These are phyloP conservation scores for Terrapene triunguis DNA, from an alignment of 2,113 vertebrate species.

Conservation along the genomic window DNA sequence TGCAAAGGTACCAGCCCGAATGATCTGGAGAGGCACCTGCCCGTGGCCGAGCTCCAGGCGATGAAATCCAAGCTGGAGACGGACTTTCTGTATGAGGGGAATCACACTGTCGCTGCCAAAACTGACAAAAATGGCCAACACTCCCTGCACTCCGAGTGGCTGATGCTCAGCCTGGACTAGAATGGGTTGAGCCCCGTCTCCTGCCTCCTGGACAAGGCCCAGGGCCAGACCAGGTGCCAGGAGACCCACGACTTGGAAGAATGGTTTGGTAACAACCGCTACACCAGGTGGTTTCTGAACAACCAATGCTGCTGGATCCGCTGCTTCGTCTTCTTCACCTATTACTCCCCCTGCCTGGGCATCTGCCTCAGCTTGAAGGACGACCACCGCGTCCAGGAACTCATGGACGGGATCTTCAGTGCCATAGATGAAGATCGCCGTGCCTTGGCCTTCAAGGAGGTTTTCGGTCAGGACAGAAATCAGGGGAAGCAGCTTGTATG, in stretches of 20 bases:
- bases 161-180: neutral
- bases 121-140: neutral
- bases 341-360: no score
- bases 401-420: neutral
- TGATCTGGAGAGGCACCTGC: neutral
- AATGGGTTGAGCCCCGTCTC: neutral
- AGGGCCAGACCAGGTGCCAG: accelerated
- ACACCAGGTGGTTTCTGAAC: no score
- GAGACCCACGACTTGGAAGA: neutral
- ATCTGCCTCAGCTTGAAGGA: neutral
- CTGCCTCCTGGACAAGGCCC: neutral
- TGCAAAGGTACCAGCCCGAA: neutral
- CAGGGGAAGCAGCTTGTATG: neutral
- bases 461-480: accelerated
- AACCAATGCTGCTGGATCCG: no score
- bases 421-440: neutral
- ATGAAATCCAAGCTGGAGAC: neutral
- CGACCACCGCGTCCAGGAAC: neutral
- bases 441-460: neutral
- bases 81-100: neutral
- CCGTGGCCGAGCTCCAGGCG: neutral
- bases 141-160: neutral
- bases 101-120: neutral
- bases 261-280: no score
- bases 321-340: no score